A percentile compares a stretch with the other conserved stretches of the same genome.
Conservation (phyloP, 1,140 invertebrate species). For the Scaptodrosophila lebanonensis region DNA sequence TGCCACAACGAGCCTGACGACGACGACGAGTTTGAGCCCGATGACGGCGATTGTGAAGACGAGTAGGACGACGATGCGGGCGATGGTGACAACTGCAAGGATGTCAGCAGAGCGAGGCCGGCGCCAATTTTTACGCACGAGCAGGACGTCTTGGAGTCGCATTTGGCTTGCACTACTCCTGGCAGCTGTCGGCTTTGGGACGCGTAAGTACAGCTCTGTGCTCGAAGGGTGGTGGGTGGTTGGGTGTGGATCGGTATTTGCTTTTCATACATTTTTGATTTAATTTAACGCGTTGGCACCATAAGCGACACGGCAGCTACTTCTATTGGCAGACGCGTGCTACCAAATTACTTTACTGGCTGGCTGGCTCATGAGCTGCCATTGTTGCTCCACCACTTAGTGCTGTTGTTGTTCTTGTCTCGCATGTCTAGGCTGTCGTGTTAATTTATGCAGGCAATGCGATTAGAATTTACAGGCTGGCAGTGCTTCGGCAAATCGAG, state of each 20-base stretch:
- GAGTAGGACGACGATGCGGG: slow-evolving; percentile 13
- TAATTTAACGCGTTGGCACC: slow-evolving; percentile 51
- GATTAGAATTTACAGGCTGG: too few relatives aligned
- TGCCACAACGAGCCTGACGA: slow-evolving; percentile 19
- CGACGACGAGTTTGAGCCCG: slow-evolving; percentile 3
- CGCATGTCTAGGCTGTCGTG: too few relatives aligned
- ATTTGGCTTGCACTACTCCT: slow-evolving; percentile 24
- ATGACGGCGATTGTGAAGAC: slow-evolving; percentile 10
- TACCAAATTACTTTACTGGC: background rate
- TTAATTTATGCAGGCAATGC: too few relatives aligned
- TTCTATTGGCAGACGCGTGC: too few relatives aligned
- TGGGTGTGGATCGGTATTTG: slow-evolving; percentile 2
- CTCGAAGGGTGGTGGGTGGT: background rate
- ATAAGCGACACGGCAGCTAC: too few relatives aligned
- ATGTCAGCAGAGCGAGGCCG: slow-evolving; percentile 35
- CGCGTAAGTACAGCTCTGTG: slow-evolving; percentile 59
- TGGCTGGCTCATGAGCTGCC: background rate
- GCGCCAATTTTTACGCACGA: slow-evolving; percentile 48
- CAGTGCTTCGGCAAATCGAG: too few relatives aligned
- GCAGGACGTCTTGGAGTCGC: slow-evolving; percentile 41
- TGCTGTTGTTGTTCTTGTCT: too few relatives aligned
- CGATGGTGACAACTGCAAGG: slow-evolving; percentile 40
- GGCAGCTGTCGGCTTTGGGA: slow-evolving; percentile 31
- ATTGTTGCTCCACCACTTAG: too few relatives aligned
- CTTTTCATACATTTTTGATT: slow-evolving; percentile 60